phyloP scores from a whole-genome alignment of 2,113 vertebrate genomes.

The Urocolius indicus region DNA sequence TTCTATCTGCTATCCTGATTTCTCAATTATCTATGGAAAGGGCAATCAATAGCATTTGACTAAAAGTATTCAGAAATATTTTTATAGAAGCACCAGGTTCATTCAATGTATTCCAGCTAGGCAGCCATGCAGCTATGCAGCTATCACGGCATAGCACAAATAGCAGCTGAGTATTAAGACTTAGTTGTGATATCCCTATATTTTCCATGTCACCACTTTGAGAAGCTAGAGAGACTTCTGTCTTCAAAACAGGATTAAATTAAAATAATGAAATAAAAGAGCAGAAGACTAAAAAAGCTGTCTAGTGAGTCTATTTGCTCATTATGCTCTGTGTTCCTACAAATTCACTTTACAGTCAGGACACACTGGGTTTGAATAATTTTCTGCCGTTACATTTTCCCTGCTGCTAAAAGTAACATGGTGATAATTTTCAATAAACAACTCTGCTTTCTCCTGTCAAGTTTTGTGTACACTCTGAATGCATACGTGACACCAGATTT shows the following conservation, averaged over 20 bases:
- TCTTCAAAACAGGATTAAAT: not conserved
- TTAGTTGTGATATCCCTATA: not conserved
- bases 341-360: constrained; percentile 4
- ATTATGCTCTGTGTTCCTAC: not conserved
- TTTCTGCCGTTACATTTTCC: not conserved
- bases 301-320: not conserved
- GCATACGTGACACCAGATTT: not conserved
- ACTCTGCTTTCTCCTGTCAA: not conserved
- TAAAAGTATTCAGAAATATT: not conserved
- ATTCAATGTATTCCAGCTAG: not conserved
- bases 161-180: not conserved
- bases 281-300: not conserved
- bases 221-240: not conserved
- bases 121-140: not conserved
- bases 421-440: constrained; percentile 8
- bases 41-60: not conserved
- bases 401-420: not conserved
- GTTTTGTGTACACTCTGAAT: not conserved
- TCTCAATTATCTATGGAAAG: not conserved
- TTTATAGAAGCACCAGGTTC: not conserved
- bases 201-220: not conserved
- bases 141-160: too few relatives aligned
- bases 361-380: not conserved
- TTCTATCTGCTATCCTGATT: not conserved
- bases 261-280: not conserved